Evolutionary conservation across 1,140 invertebrate genomes (phyloP), one percentile per base, ranked within the genome.

Genomic region (Gyrodactylus bullatarudis): DNA sequence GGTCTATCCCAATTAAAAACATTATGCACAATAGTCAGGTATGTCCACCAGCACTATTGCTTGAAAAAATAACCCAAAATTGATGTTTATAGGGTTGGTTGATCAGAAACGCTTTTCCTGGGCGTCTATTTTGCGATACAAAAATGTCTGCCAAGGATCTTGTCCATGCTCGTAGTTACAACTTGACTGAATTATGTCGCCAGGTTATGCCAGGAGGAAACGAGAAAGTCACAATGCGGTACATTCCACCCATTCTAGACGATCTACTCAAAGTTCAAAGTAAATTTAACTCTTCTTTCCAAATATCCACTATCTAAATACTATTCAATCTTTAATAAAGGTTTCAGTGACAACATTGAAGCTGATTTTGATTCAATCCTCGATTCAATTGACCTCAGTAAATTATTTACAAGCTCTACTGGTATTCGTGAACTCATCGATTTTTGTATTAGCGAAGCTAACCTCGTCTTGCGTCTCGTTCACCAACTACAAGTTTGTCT

Each of bases 61-160:
- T 54, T 54, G 34, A 54, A 54, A 54, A 54, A 16, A 8, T n/a
- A 16, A 16, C 34, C 34, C 34, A 16, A 22, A 16, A 16, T 19
- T 68, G 34, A n/a, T n/a, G n/a, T n/a, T 54, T 54, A 16, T 54
- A 54, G 34, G 34, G 34, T n/a, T 82, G 79, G 75, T 77, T 83
- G 8, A 84, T 84, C 74, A 83, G 81, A 74, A 81, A 82, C 74
- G 80, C 83, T 0, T 82, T 85, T 75, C 85, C 84, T 77, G 94
- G 94, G 0, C 84, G 94, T 70, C 83, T 95, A 23, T 84, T 96
- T 0, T 94, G 91, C 79, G 93, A 98, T 81, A 85, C 94, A 1
- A 91, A 91, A 82, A 83, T 89, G 68, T 90, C 89, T 0, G 88
- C 91, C 0, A 89, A 89, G 83, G 93, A 98, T 83, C 84, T 96